phyloP scores from a whole-genome alignment of 2,113 vertebrate genomes.

The Cyanoderma ruficeps region DNA sequence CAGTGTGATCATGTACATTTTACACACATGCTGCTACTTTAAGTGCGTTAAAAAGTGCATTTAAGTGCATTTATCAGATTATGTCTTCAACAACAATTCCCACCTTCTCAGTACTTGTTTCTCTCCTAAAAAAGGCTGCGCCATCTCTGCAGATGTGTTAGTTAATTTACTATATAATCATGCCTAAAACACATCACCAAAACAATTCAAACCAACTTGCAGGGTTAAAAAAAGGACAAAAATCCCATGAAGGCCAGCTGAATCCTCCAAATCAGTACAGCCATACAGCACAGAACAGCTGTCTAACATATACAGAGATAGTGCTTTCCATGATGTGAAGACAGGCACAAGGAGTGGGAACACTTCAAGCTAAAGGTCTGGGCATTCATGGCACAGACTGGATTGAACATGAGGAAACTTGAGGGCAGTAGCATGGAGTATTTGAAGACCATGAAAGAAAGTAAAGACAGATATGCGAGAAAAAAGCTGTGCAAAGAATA shows the following conservation, averaged over 20 bases:
- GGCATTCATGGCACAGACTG: background rate
- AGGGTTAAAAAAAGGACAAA: background rate
- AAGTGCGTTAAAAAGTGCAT: background rate
- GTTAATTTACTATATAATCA: background rate
- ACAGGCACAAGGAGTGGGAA: background rate
- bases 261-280: background rate
- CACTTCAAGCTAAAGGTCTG: background rate
- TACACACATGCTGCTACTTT: background rate
- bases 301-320: background rate
- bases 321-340: background rate
- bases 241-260: accelerated
- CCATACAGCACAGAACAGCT: background rate
- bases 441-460: background rate
- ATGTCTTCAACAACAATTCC: background rate
- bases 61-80: background rate
- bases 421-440: background rate
- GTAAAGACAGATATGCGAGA: background rate
- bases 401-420: background rate
- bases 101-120: background rate
- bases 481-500: background rate
- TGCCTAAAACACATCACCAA: background rate
- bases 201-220: background rate
- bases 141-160: background rate
- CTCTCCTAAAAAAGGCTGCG: background rate
- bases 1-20: background rate